Evolutionary conservation across 2,888 invertebrate genomes (phyloP).

Genomic region (Ryuthela nishihirai): DNA sequence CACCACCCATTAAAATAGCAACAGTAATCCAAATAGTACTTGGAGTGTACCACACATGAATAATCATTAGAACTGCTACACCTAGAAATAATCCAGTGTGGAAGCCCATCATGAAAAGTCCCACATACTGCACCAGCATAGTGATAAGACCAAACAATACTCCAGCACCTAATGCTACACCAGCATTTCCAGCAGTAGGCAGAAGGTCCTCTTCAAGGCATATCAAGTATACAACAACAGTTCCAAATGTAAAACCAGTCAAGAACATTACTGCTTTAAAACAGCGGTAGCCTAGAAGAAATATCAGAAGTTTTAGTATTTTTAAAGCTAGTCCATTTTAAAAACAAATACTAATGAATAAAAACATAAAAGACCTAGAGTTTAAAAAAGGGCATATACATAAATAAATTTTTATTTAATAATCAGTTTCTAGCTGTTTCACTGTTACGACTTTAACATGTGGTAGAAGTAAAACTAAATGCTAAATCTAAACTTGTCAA

Average conservation of each 20-base stretch:
- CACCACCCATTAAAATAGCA: constrained; percentile 63
- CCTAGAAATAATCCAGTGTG: constrained; percentile 63
- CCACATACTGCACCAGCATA: constrained; percentile 76
- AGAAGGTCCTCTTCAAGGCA: constrained; percentile 41
- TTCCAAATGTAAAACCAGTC: constrained; percentile 79
- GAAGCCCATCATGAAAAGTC: constrained; percentile 74
- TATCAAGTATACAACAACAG: constrained; percentile 68
- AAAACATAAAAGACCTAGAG: too few relatives aligned
- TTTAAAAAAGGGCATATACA: too few relatives aligned
- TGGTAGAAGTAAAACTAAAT: too few relatives aligned
- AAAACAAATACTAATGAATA: too few relatives aligned
- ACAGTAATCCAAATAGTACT: constrained; percentile 64
- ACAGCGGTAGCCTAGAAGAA: constrained; percentile 77
- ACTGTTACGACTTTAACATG: too few relatives aligned
- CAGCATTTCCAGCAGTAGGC: constrained; percentile 53
- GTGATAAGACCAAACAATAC: constrained; percentile 73
- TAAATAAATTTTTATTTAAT: too few relatives aligned
- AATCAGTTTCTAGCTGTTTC: too few relatives aligned
- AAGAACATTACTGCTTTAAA: constrained; percentile 84
- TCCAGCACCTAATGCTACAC: constrained; percentile 68
- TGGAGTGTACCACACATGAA: constrained; percentile 41
- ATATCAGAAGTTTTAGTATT: too few relatives aligned
- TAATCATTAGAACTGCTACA: constrained; percentile 46
- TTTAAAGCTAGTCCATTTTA: too few relatives aligned
- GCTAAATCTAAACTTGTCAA: too few relatives aligned